Evolutionary conservation across 2,797 vertebrate genomes (phyloP).

Genomic region (Myoxocephalus aenaeus): DNA sequence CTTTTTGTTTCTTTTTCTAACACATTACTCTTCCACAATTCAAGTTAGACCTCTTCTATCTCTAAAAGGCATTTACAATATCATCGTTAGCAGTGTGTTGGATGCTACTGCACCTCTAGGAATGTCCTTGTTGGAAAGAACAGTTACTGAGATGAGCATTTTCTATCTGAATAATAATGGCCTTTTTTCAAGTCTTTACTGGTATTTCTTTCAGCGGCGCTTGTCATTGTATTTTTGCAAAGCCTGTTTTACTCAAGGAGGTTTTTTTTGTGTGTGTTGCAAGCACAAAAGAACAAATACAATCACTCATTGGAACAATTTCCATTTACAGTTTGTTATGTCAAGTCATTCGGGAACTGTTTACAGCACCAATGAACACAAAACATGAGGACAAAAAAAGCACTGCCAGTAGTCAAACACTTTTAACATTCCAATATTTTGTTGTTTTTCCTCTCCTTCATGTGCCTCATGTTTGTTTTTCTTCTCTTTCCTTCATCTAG

Average conservation of each 20-base stretch:
- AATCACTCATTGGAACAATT: slow-evolving; percentile 16
- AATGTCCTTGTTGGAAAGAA: slow-evolving; percentile 1
- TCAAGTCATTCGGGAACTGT: slow-evolving; percentile 10
- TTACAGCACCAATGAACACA: not conserved
- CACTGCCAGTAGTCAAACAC: not conserved
- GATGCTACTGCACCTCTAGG: not conserved
- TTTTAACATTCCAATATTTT: slow-evolving; percentile 19
- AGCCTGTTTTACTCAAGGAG: not conserved
- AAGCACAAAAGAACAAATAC: not conserved
- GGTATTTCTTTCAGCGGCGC: not conserved
- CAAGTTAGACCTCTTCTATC: not conserved
- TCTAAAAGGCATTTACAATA: slow-evolving; percentile 2
- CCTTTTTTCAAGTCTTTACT: not conserved
- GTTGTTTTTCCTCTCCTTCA: not conserved
- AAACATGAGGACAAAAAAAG: not conserved
- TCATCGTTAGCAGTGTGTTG: not conserved
- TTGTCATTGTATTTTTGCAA: not conserved
- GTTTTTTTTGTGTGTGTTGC: not conserved
- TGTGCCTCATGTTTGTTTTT: not conserved
- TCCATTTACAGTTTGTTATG: slow-evolving; percentile 9
- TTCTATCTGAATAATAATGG: not conserved
- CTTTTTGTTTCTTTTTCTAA: not conserved
- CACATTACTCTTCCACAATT: slow-evolving; percentile 30
- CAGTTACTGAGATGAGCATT: not conserved
- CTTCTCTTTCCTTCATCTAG: not conserved